Evolutionary conservation across 2,113 vertebrate genomes (phyloP), one percentile per base, ranked within the genome.

Genomic region (Macaca mulatta): DNA sequence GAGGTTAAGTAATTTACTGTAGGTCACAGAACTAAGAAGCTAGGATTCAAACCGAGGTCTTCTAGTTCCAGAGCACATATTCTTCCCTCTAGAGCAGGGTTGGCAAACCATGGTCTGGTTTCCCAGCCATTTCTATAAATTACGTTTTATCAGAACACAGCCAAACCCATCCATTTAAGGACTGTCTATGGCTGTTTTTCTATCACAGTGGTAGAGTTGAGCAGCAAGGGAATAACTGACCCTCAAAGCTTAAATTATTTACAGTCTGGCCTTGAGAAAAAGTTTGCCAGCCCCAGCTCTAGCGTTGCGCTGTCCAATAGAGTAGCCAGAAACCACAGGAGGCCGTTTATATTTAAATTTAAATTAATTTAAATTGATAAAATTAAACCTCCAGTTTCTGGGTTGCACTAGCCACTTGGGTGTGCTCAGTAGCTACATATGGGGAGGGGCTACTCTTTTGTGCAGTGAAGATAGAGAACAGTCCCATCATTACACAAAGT

Each of bases 401-500:
- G 14, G n/a, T 10, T 32, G 40, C 4, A 45, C 45, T 82, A 38
- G n/a, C 27, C 64, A 45, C 14, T 23, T 32, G 22, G 20, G 23
- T 22, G 32, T 74, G 16, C 14, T 93, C 50, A 18, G 14, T n/a
- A 61, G n/a, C 35, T 32, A 2, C 16, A 8, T 5, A 7, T 43
- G 38, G 8, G 30, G 12, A 30, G 11, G 30, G 35, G n/a, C 10
- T 40, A 3, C 32, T 18, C 64, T 55, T 0, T 10, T 11, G 30
- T 10, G 1, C 23, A 2, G 6, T 5, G 18, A 17, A 57, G 5
- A n/a, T 8, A 0, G 0, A 35, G 78, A 40, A 40, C 20, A 75
- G 43, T 18, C 23, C 4, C 3, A 13, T 27, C 6, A 4, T 18
- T 30, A 20, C 2, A 48, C 17, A 35, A 25, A 11, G 12, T 64